Base-by-base conservation (phyloP, 2,888 invertebrate genomes). In the Meiosimyza platycephala region DNA sequence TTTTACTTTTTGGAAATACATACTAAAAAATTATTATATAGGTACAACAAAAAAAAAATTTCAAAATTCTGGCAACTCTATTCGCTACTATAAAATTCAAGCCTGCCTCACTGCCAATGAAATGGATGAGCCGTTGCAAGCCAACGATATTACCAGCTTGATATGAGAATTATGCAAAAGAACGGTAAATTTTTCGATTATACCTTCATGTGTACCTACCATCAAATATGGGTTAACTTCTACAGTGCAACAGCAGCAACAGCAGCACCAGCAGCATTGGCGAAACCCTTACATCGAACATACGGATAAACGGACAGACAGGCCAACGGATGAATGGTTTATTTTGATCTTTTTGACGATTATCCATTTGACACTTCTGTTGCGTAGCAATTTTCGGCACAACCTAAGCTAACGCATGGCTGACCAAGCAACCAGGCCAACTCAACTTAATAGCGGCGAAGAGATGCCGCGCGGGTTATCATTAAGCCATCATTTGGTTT, bases 171-270 rank as follows among this genome's bases (percentile, higher is more conserved):
- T 22, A 54, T 48, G 59, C 33, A 47, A 54, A 60, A 60, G 40
- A 70, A 70, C 63, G 70, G 70, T 70, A 70, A 67, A 62, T 18
- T 15, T 40, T 40, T 40, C 40, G 40, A 40, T 40, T 40, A 40
- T 9, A 9, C 40, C 60, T 18, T 18, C 22, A 28, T 28, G 28
- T 28, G 28, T 28, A 28, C 28, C 40, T 28, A 28, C 28, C 40
- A 16, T 22, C 40, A 40, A 63, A 54, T 54, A 54, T 63, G 62
- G 62, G 62, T 63, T 67, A 57, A 40, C 70, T 13, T 54, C 5
- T 7, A 22, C 15, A 3, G 47, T 16, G 47, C 54, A 48, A 6
- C 57, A 57, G 18, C 18, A 55, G n/a, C n/a, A 40, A 2, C 6
- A 22, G 22, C 22, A 40, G 9, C 40, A 40, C 40, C 47, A n/a